Evolutionary conservation across 2,113 vertebrate genomes (phyloP), one percentile per base, ranked within the genome.

Genomic region (Sialia sialis): DNA sequence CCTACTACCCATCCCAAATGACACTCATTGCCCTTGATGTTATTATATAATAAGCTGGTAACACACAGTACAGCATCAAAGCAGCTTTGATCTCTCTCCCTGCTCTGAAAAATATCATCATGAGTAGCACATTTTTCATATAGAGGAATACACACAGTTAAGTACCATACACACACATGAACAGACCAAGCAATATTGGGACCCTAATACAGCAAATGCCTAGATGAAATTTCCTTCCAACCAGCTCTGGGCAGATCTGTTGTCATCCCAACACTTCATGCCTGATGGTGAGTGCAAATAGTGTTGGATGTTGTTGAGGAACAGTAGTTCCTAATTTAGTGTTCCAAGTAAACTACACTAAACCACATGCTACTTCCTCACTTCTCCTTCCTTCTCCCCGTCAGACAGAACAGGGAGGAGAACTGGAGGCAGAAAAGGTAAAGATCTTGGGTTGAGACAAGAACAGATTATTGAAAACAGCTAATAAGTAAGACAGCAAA

Each of bases 201-300:
- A 49, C 25, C 16, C 34, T 66, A 49, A 22, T 34, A 30, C 30
- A 66, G 16, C 13, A 11, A 58, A 34, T 17, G 1, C 3, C 20
- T 16, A 30, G 30, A 30, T 30, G 15, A 25, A 48, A 56, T 84
- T 56, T 18, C 15, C 34, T 74, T 20, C 41, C 19, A 34, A 9
- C 10, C 5, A 16, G 3, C 25, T 41, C 29, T 75, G 43, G 43
- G 25, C 8, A 56, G 19, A 84, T 8, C 25, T 58, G 34, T 21
- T 49, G 19, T 66, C 19, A 49, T 13, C 5, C 7, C 43, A 34
- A 39, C 4, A 20, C 8, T 49, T 56, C 2, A 8, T 34, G 13
- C 43, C 20, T 49, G 5, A 30, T 0, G 0, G 13, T 41, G 20
- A 10, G 13, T 58, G 13, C 34, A 25, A 41, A 49, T 23, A 49